phyloP scores from a whole-genome alignment of 2,888 invertebrate species.

The Ophion costatus region DNA sequence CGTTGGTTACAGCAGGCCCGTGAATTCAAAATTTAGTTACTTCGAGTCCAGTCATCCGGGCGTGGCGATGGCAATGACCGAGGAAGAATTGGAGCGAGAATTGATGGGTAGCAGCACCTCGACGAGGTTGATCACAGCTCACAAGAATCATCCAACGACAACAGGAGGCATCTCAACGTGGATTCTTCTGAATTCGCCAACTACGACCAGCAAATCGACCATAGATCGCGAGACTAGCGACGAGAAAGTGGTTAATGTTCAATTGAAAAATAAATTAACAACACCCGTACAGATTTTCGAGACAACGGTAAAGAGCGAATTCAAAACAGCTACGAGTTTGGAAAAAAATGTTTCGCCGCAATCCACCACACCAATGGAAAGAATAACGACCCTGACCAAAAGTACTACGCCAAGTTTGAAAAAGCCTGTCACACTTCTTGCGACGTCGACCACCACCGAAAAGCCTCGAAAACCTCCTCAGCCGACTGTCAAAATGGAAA shows the following conservation, averaged over 20 bases:
- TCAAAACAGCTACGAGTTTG: conserved; percentile 60
- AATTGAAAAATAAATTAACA: conserved; percentile 30
- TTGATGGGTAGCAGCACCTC: conserved; percentile 73
- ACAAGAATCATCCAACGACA: conserved; percentile 84
- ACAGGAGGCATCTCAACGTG: conserved; percentile 90
- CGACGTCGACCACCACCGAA: conserved; percentile 40
- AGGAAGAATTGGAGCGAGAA: conserved; percentile 86
- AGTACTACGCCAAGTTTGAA: conserved; percentile 45
- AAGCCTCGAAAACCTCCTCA: conserved; percentile 44
- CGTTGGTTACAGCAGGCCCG: conserved; percentile 76
- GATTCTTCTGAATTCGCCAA: conserved; percentile 88
- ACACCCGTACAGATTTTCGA: conserved; percentile 47
- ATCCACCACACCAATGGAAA: conserved; percentile 56
- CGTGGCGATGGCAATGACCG: conserved; percentile 87
- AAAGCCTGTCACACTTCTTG: conserved; percentile 54
- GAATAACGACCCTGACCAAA: conserved; percentile 51
- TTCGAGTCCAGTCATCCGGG: conserved; percentile 85
- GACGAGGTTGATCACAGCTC: conserved; percentile 71
- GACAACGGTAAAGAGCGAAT: conserved; percentile 45
- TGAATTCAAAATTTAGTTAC: conserved; percentile 81
- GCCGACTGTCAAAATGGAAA: conserved; percentile 41
- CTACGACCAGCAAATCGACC: conserved; percentile 74
- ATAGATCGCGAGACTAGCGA: conserved; percentile 8
- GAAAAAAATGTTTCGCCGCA: conserved; percentile 48
- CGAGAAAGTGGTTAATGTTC: conserved; percentile 37